Conservation (phyloP, 2,888 invertebrate species). For the Scaeva pyrastri region DNA sequence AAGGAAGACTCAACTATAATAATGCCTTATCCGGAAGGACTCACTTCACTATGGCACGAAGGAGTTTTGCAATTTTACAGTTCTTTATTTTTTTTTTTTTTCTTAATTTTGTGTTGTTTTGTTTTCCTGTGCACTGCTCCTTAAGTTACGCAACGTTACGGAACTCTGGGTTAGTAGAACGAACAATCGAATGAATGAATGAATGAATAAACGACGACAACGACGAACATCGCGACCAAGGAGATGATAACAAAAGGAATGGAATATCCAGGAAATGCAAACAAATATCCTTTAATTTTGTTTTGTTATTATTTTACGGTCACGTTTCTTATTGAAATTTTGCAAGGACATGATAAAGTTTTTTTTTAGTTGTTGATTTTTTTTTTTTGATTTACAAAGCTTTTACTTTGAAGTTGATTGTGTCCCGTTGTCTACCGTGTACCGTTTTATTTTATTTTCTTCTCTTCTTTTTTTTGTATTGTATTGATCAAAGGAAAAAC, state of each 20-base stretch:
- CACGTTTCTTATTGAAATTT: constrained; percentile 20
- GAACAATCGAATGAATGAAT: not conserved
- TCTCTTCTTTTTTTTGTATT: constrained; percentile 5
- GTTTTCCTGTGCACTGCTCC: constrained; percentile 1
- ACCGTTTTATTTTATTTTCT: not conserved
- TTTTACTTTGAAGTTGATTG: not conserved
- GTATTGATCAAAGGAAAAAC: constrained; percentile 58
- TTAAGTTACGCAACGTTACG: constrained; percentile 64
- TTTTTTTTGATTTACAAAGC: constrained; percentile 15
- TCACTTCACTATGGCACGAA: constrained; percentile 28
- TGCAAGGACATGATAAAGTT: constrained; percentile 26
- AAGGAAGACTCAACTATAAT: constrained; percentile 47
- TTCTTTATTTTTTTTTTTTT: not conserved
- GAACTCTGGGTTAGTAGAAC: constrained; percentile 71
- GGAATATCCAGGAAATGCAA: constrained; percentile 25
- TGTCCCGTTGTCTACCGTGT: not conserved
- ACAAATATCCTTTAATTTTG: constrained; percentile 56
- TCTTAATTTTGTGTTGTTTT: constrained; percentile 12
- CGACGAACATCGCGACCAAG: not conserved
- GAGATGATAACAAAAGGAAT: constrained; percentile 5
- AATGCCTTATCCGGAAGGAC: constrained; percentile 66
- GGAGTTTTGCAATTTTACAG: constrained; percentile 11
- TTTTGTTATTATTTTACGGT: constrained; percentile 21
- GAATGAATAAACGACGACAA: too few relatives aligned
- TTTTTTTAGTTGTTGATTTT: not conserved